phyloP scores from a whole-genome alignment of 2,797 vertebrate species.

The Acrocephalus scirpaceus region DNA sequence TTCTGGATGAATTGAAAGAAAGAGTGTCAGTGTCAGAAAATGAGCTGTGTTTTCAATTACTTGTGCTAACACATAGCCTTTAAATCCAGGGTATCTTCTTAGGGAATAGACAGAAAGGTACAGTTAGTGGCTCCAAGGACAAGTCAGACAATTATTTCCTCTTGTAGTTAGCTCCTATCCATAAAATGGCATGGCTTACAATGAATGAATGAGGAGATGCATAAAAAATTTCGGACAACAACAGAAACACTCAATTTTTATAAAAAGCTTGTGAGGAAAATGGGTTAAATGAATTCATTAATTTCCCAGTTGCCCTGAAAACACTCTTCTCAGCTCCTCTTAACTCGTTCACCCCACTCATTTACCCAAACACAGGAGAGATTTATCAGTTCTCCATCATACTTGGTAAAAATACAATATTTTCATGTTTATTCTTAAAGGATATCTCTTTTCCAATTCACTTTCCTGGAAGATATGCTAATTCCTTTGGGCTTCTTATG shows the following conservation, averaged over 20 bases:
- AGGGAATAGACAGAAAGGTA: neutral
- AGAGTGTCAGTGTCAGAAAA: neutral
- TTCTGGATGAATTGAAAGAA: neutral
- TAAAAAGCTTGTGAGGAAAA: neutral
- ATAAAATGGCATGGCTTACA: neutral
- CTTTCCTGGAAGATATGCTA: neutral
- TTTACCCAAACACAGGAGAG: neutral
- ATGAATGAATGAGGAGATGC: neutral
- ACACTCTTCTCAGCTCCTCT: neutral
- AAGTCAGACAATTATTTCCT: neutral
- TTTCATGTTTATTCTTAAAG: neutral
- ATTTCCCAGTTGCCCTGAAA: neutral
- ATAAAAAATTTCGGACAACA: neutral
- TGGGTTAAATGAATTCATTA: neutral
- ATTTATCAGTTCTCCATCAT: neutral
- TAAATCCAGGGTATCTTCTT: constrained; percentile 13
- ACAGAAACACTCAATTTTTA: neutral
- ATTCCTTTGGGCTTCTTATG: neutral
- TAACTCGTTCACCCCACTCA: neutral
- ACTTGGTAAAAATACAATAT: neutral
- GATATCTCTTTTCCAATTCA: neutral
- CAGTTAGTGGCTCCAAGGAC: neutral
- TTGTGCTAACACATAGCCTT: neutral
- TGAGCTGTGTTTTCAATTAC: neutral
- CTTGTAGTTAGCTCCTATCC: neutral